Base-by-base conservation (phyloP, 2,888 invertebrate genomes). In the Cremastinae sp. region DNA sequence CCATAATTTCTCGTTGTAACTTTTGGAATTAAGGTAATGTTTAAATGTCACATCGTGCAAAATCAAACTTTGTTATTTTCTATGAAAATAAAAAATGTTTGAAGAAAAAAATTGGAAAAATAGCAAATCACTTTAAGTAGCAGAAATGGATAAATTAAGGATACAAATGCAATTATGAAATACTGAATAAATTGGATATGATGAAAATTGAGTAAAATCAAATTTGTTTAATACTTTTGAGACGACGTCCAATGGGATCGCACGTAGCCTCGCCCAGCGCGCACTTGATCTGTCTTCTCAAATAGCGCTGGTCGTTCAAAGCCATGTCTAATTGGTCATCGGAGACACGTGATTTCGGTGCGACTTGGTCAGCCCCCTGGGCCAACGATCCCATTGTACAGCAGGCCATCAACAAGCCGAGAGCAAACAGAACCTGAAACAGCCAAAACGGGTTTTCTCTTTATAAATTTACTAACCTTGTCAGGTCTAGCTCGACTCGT, bases 181-280 rank as follows among this genome's bases (percentile, higher is more conserved):
- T n/a, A n/a, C n/a, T n/a, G n/a, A n/a, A n/a, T n/a, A n/a, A n/a
- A n/a, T n/a, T n/a, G n/a, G n/a, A n/a, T 12, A 47, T 16, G 1
- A 9, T 45, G 14, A 8, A 45, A 4, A 28, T 80, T 53, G 43
- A 62, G 51, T 49, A 49, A 45, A 69, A 71, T 56, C 61, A 64
- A 10, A 39, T 37, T 55, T 43, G 49, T 55, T 56, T 51, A 77
- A 91, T 90, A 95, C 95, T 94, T 90, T 94, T 95, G 14, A 95
- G 90, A 79, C 94, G 91, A 81, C 93, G 92, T 69, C 95, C 95
- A 39, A 95, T 93, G 0, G 94, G 93, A 85, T 95, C 95, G 81
- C 95, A 95, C 0, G 94, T 93, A 0, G 92, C 94, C 88, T 95
- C 94, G 4, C 94, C 94, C 9, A 94, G 90, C 8, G 94, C 94